phyloP scores from a whole-genome alignment of 2,888 invertebrate species.

The Parnassius smintheus region DNA sequence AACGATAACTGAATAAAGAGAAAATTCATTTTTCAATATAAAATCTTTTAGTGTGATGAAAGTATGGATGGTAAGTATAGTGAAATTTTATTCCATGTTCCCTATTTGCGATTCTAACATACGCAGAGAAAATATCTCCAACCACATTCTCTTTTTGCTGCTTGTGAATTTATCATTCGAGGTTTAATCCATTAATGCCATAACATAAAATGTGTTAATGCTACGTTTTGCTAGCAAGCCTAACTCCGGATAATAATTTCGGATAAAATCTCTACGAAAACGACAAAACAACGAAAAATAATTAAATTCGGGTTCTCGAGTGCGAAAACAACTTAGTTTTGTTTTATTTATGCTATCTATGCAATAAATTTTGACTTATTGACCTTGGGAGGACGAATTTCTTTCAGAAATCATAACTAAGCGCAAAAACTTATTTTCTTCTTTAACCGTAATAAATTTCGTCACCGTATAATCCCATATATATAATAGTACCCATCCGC shows the following conservation, averaged over 20 bases:
- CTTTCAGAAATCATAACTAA: neutral
- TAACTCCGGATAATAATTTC: conserved; percentile 23
- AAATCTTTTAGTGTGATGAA: conserved; percentile 23
- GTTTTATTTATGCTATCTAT: conserved; percentile 7
- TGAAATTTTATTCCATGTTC: conserved; percentile 23
- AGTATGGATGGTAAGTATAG: conserved; percentile 10
- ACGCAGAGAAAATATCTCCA: conserved; percentile 21
- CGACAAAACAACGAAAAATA: conserved; percentile 12
- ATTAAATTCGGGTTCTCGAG: conserved; percentile 10
- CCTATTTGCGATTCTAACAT: conserved; percentile 23
- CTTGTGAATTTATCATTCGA: conserved; percentile 27
- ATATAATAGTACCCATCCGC: too few relatives aligned
- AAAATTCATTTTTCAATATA: conserved; percentile 20
- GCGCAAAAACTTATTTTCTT: neutral
- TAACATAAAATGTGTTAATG: conserved; percentile 23
- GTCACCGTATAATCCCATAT: too few relatives aligned
- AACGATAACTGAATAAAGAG: conserved; percentile 1
- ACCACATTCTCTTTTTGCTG: conserved; percentile 26
- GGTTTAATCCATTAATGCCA: conserved; percentile 28
- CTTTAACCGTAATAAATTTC: too few relatives aligned
- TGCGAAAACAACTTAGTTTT: conserved; percentile 9
- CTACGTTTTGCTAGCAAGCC: conserved; percentile 24
- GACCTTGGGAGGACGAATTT: neutral
- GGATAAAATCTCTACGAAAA: conserved; percentile 20
- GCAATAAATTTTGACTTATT: conserved; percentile 6